Conservation (phyloP, 2,888 invertebrate genomes). For the Gryllus longicercus region DNA sequence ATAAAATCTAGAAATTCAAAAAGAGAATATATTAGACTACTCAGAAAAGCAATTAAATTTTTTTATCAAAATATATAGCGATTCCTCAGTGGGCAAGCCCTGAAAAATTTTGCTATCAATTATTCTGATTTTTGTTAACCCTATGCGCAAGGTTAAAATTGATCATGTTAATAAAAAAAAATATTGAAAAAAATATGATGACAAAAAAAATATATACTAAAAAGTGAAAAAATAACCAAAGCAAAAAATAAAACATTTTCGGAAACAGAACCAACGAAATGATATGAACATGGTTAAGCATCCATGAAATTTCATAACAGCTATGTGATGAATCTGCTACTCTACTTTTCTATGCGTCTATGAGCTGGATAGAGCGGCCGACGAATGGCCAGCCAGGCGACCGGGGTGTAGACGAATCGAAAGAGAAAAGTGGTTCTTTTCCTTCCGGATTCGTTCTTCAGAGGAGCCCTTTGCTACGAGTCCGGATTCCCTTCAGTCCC, state of each 20-base stretch:
- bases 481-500: too few relatives aligned
- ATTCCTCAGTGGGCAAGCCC: neutral
- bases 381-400: neutral
- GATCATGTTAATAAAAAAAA: slow-evolving; percentile 20
- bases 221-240: slow-evolving; percentile 31
- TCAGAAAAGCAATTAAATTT: neutral
- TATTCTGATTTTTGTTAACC: slow-evolving; percentile 19
- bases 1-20: slow-evolving; percentile 83
- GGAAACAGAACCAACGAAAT: too few relatives aligned
- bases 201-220: slow-evolving; percentile 25
- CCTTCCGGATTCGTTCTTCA: too few relatives aligned
- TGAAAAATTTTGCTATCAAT: neutral
- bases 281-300: slow-evolving; percentile 31
- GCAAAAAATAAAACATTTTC: slow-evolving; percentile 11
- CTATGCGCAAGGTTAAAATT: neutral
- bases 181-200: neutral
- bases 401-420: neutral
- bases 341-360: neutral
- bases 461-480: too few relatives aligned
- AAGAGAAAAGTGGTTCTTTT: too few relatives aligned
- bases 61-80: neutral
- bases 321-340: slow-evolving; percentile 34
- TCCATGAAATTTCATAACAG: slow-evolving; percentile 45
- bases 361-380: neutral
- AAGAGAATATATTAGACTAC: slow-evolving; percentile 32